These are phyloP conservation scores for Hyaena hyaena DNA, from an alignment of 2,113 vertebrate genomes.

Conservation along the genomic window DNA sequence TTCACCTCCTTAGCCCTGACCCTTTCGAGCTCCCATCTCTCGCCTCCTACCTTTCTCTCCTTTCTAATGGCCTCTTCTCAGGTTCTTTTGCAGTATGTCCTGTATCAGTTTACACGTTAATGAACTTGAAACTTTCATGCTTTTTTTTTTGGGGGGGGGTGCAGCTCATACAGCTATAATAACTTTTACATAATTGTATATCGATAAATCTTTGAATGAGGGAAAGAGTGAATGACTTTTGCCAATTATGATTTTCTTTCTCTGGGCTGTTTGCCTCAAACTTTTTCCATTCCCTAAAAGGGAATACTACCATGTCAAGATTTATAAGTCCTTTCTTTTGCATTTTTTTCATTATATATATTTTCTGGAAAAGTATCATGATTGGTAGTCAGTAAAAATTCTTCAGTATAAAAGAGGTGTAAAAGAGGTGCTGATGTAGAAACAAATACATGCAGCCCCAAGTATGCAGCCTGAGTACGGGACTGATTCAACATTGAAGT, in stretches of 20 bases:
- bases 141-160: neutral
- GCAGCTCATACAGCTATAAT: neutral
- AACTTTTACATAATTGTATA: neutral
- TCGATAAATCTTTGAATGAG: neutral
- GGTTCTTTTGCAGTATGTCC: neutral
- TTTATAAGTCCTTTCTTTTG: neutral
- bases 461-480: neutral
- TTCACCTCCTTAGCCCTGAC: neutral
- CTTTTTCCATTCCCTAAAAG: neutral
- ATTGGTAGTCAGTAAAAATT: constrained; percentile 32
- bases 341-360: neutral
- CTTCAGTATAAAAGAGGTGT: neutral
- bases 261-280: neutral
- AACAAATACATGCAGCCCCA: neutral
- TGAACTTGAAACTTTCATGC: neutral
- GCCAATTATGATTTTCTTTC: neutral
- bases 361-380: neutral
- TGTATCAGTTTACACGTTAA: neutral
- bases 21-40: neutral
- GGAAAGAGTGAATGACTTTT: neutral
- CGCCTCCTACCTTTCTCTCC: neutral
- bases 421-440: neutral
- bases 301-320: neutral
- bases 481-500: neutral
- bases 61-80: neutral